Base-by-base conservation (phyloP, 92 coral and sea anemone species). In the Paramuricea clavata region DNA sequence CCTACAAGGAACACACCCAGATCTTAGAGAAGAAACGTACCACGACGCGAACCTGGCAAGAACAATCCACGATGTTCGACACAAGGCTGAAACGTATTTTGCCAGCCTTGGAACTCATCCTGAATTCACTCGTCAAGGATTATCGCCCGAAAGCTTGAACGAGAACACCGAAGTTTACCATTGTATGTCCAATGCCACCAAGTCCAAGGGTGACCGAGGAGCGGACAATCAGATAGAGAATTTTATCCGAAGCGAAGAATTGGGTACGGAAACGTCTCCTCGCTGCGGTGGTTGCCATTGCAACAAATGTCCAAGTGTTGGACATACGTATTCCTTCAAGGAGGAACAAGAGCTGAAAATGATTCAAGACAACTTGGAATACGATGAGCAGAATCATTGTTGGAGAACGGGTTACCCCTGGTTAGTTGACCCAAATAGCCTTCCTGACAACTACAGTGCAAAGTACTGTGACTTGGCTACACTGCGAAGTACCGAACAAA, bases 371-470 rank as follows among this genome's bases (percentile, higher is more conserved):
- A 93, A 91, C 70, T 82, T 91, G 44, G 81, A 83, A 12, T 91
- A 89, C 64, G 90, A 93, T 59, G 83, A 87, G 27, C 70, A 26
- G 34, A 91, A 91, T 19, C 89, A 78, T 67, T 86, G 88, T 25
- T 93, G 97, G 94, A 60, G 47, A 78, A 93, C 94, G 43, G 88
- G 97, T 65, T 89, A 91, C 83, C 94, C 91, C 13, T 93, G 93
- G 94, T 49, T 78, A 0, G 88, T 81, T 39, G 91, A 91, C 33
- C 97, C 94, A 19, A 35, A 49, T 3, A 83, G 85, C 17, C 76
- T 93, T 23, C 94, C 97, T 19, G 26, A 93, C 78, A 93, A 93
- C 78, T 87, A 93, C 41, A 69, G 72, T 15, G 11, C 39, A 5
- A n/a, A n/a, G n/a, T n/a, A n/a, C n/a, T n/a, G n/a, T n/a, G 94